Evolutionary conservation across 1,140 invertebrate genomes (phyloP).

Genomic region (Ylistrum balloti): DNA sequence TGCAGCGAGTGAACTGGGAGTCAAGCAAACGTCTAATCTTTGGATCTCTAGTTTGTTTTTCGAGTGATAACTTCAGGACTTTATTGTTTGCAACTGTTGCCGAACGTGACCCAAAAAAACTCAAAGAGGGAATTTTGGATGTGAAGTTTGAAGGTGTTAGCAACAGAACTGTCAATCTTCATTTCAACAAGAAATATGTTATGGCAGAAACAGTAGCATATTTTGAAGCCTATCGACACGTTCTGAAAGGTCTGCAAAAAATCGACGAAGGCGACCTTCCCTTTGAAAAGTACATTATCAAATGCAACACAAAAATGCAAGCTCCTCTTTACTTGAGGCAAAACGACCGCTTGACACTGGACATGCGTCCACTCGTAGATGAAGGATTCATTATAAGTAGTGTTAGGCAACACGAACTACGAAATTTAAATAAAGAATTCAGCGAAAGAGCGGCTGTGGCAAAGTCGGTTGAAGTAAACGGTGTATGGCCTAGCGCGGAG

Average conservation of each 20-base stretch:
- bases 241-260: slow-evolving; percentile 81
- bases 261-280: slow-evolving; percentile 79
- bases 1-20: slow-evolving; percentile 78
- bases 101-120: slow-evolving; percentile 83
- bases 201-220: slow-evolving; percentile 84
- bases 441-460: slow-evolving; percentile 46
- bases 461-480: slow-evolving; percentile 59
- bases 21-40: slow-evolving; percentile 86
- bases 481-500: slow-evolving; percentile 72
- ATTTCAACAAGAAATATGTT: slow-evolving; percentile 58
- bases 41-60: slow-evolving; percentile 89
- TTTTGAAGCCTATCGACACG: slow-evolving; percentile 84
- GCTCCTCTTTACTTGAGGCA: slow-evolving; percentile 72
- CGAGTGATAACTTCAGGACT: slow-evolving; percentile 87
- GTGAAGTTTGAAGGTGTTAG: slow-evolving; percentile 80
- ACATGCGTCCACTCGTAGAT: slow-evolving; percentile 70
- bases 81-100: slow-evolving; percentile 88
- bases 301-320: slow-evolving; percentile 70
- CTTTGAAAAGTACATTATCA: slow-evolving; percentile 78
- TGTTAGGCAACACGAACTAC: neutral
- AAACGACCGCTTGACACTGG: slow-evolving; percentile 21
- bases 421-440: slow-evolving; percentile 52
- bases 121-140: slow-evolving; percentile 73
- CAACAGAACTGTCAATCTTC: neutral
- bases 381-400: slow-evolving; percentile 59